Evolutionary conservation across 2,888 invertebrate species (phyloP), one percentile per base, ranked within the genome.

Genomic region (Cacoxenus indagator): DNA sequence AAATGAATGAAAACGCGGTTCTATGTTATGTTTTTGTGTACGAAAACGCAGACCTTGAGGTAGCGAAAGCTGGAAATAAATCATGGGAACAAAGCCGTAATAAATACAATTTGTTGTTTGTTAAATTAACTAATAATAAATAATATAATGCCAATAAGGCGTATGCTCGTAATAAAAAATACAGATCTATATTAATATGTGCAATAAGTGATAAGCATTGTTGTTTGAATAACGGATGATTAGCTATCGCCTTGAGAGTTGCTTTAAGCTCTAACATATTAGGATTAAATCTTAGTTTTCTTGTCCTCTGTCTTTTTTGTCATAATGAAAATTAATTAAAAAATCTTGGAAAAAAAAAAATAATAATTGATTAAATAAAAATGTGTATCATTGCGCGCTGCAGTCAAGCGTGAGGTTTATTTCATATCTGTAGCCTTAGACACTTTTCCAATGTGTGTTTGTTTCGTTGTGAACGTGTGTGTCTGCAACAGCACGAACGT

Each of bases 41-140:
- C 96, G 93, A 89, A 99, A 98, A 83, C 95, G 93, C 66, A 99
- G 90, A 54, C 99, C 99, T 88, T 94, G 94, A 70, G 99, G 99
- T 86, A 99, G 90, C 87, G 97, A 97, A 54, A 99, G 91, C 98
- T 99, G 89, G 5, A 64, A 48, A 57, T 19, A 65, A 14, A 51
- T 48, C 26, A 26, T 2, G 48, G n/a, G 17, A 48, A n/a, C 14
- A 31, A n/a, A 31, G 24, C 8, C 29, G 14, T 46, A 55, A 68
- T 65, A 27, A 69, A 61, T 37, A 14, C 8, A 37, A 11, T 11
- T 37, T 14, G 8, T 37, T 37, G 37, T 37, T 37, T 37, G 3
- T 14, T 37, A 37, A 11, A 4, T 37, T 37, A 11, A n/a, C n/a
- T n/a, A n/a, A n/a, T n/a, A n/a, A n/a, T n/a, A n/a, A n/a, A n/a